phyloP scores from a whole-genome alignment of 2,113 vertebrate species.

The Parotia lawesii region DNA sequence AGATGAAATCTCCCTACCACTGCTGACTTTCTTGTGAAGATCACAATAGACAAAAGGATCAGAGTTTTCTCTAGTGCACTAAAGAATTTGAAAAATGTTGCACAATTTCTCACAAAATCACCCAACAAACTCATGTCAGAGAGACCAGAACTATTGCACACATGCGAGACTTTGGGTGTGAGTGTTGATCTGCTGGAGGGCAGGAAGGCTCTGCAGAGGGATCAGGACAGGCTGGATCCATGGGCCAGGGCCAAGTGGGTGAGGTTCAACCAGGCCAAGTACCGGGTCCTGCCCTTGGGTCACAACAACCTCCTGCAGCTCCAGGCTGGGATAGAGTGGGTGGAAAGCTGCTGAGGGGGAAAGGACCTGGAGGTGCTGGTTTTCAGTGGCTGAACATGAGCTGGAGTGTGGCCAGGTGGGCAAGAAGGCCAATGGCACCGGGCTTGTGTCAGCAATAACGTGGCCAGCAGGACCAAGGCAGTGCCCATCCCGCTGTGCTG shows the following conservation, averaged over 20 bases:
- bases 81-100: not conserved
- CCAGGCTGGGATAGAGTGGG: not conserved
- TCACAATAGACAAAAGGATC: not conserved
- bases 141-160: too few relatives aligned
- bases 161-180: rapidly evolving
- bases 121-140: rapidly evolving
- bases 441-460: not conserved
- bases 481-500: not conserved
- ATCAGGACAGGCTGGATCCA: not conserved
- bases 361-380: not conserved
- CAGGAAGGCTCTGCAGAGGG: not conserved
- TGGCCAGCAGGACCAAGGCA: not conserved
- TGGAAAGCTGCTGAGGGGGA: not conserved
- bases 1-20: not conserved
- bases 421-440: not conserved
- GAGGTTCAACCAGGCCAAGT: not conserved
- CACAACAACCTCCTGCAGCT: not conserved
- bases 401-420: not conserved
- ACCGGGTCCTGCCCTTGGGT: not conserved
- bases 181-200: not conserved
- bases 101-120: not conserved
- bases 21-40: not conserved
- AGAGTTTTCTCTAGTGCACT: not conserved
- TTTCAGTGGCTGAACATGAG: not conserved
- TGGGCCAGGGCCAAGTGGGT: rapidly evolving